These are phyloP conservation scores for Bradypodion pumilum DNA, from an alignment of 2,797 vertebrate species.

Conservation along the genomic window DNA sequence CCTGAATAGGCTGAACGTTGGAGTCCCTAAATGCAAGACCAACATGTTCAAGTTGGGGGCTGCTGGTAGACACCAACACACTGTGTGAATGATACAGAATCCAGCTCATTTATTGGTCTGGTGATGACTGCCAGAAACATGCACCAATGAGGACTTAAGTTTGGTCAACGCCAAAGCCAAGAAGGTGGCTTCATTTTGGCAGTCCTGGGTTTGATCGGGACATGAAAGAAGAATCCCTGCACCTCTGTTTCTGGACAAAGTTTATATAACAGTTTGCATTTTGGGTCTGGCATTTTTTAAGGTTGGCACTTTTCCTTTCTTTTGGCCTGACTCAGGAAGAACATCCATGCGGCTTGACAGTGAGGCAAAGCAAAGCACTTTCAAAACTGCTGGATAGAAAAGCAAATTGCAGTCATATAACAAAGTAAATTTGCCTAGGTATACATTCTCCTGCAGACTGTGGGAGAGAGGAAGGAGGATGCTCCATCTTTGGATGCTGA, in stretches of 20 bases:
- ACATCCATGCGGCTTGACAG: constrained; percentile 35
- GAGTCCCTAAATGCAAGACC: no score
- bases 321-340: constrained; percentile 35
- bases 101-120: no score
- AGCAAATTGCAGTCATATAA: neutral
- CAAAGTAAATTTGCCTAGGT: constrained; percentile 15
- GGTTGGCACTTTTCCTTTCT: neutral
- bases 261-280: constrained; percentile 45
- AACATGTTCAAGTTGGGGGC: no score
- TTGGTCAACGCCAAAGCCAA: no score
- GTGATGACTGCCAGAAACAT: no score
- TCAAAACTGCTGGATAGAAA: constrained; percentile 36
- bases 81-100: no score
- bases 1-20: no score
- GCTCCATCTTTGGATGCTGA: constrained; percentile 54
- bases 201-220: no score
- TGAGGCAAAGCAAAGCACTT: constrained; percentile 49
- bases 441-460: neutral
- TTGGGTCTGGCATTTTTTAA: constrained; percentile 41
- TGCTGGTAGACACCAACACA: no score
- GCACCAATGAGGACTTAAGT: no score
- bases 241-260: constrained; percentile 32
- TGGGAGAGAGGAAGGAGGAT: constrained; percentile 12
- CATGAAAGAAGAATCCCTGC: no score
- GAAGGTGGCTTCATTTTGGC: no score